phyloP scores from a whole-genome alignment of 2,113 vertebrate species.

The Terrapene triunguis region DNA sequence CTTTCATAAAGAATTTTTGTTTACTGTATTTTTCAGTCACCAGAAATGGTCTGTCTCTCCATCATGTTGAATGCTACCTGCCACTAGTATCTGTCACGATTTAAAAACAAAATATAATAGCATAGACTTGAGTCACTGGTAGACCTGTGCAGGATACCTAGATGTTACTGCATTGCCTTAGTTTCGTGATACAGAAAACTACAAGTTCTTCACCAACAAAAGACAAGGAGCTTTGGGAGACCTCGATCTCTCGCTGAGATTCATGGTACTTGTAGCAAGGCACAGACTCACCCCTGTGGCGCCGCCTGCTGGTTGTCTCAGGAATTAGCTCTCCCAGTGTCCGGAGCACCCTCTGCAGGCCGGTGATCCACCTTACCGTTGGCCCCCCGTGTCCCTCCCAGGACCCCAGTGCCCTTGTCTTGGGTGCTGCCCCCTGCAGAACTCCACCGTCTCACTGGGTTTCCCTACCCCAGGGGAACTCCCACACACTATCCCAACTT shows the following conservation, averaged over 20 bases:
- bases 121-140: background rate
- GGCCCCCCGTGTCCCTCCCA: too few relatives aligned
- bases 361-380: too few relatives aligned
- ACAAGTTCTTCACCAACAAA: background rate
- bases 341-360: too few relatives aligned
- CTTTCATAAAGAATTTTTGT: background rate
- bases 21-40: background rate
- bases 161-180: background rate
- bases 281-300: too few relatives aligned
- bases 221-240: background rate
- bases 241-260: background rate
- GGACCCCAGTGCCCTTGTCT: too few relatives aligned
- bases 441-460: too few relatives aligned
- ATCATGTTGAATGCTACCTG: fast-evolving
- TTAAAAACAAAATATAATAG: background rate
- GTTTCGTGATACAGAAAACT: background rate
- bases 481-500: too few relatives aligned
- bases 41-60: background rate
- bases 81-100: background rate
- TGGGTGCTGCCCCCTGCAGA: too few relatives aligned
- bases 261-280: background rate
- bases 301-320: too few relatives aligned
- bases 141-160: background rate
- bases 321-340: too few relatives aligned
- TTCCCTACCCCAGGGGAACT: too few relatives aligned